Evolutionary conservation across 2,888 invertebrate species (phyloP).

Genomic region (Drosophila mercatorum): DNA sequence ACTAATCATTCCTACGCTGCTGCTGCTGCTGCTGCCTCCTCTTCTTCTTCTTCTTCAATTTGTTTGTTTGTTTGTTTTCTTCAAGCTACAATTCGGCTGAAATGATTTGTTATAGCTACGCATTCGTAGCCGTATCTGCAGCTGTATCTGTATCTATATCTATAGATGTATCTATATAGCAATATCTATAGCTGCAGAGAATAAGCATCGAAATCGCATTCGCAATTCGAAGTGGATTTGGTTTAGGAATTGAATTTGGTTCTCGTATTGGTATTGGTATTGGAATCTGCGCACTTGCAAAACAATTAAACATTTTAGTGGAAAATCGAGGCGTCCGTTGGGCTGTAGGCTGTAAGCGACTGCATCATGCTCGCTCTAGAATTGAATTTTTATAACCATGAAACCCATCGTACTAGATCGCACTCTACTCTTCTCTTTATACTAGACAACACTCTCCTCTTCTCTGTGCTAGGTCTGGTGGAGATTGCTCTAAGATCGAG

Average conservation of each 20-base stretch:
- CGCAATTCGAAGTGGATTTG: not conserved
- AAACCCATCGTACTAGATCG: no score
- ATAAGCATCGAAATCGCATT: constrained; percentile 2
- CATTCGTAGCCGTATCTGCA: constrained; percentile 22
- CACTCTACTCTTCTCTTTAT: no score
- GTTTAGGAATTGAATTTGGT: not conserved
- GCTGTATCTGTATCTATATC: constrained; percentile 7
- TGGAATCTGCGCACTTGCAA: constrained; percentile 53
- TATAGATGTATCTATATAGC: not conserved
- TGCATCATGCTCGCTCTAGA: not conserved
- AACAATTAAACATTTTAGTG: constrained; percentile 33
- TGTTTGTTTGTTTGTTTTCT: constrained; percentile 55
- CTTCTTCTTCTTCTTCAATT: constrained; percentile 29
- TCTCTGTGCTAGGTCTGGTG: no score
- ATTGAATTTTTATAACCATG: no score
- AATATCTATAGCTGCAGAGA: not conserved
- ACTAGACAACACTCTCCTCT: no score
- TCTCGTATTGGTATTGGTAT: not conserved
- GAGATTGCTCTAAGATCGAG: no score
- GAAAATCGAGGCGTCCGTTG: constrained; percentile 25
- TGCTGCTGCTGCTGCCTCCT: no score
- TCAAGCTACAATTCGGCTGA: constrained; percentile 57
- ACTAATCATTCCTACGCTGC: constrained; percentile 74
- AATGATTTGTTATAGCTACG: constrained; percentile 56
- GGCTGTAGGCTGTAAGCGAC: not conserved